phyloP scores from a whole-genome alignment of 2,888 invertebrate genomes.

The Opisthograptis luteolata region DNA sequence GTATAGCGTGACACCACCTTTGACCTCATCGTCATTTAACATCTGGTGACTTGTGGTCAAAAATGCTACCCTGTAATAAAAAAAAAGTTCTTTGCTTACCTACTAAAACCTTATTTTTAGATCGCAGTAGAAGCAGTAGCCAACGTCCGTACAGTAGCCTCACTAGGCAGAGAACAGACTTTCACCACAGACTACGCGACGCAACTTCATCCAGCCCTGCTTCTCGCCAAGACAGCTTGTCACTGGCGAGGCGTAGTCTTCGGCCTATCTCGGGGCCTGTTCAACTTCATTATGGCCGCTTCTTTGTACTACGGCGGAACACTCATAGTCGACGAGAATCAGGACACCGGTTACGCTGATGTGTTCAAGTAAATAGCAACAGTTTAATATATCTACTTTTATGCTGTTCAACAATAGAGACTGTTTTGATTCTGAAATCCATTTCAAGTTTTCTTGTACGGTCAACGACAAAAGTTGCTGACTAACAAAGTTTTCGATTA shows the following conservation, averaged over 20 bases:
- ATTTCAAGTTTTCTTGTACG: too few relatives aligned
- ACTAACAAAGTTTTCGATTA: too few relatives aligned
- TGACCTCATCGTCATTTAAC: too few relatives aligned
- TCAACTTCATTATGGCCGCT: conserved; percentile 89
- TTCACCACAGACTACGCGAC: conserved; percentile 86
- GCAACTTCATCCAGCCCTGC: conserved; percentile 85
- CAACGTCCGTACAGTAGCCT: conserved; percentile 91
- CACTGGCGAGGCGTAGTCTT: conserved; percentile 88
- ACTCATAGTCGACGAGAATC: conserved; percentile 84
- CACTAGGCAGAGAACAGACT: conserved; percentile 88
- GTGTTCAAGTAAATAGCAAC: conserved; percentile 87
- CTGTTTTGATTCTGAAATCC: too few relatives aligned
- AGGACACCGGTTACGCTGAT: conserved; percentile 75
- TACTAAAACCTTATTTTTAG: conserved; percentile 55
- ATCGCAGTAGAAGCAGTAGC: conserved; percentile 91
- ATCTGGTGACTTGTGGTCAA: too few relatives aligned
- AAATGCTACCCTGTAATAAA: too few relatives aligned
- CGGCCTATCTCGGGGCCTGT: conserved; percentile 88
- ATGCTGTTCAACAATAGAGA: too few relatives aligned
- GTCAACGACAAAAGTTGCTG: too few relatives aligned
- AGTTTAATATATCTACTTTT: too few relatives aligned
- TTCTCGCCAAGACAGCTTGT: conserved; percentile 82
- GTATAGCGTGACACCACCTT: too few relatives aligned
- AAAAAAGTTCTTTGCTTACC: too few relatives aligned
- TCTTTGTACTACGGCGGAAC: conserved; percentile 89